These are phyloP conservation scores for Bedellia somnulentella DNA, from an alignment of 2,888 invertebrate species.

Conservation along the genomic window DNA sequence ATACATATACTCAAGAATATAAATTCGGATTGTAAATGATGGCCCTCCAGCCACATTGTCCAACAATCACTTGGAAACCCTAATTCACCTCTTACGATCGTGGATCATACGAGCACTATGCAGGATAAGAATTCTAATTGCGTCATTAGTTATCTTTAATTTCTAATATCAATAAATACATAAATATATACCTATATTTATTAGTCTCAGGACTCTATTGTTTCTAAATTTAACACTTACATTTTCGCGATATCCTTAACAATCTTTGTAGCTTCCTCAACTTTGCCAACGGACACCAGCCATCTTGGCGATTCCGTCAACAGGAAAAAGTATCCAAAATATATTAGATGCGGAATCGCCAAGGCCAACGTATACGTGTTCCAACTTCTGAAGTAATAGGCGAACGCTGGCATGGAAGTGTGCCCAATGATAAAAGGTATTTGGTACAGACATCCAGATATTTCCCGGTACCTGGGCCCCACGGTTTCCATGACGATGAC, in stretches of 20 bases:
- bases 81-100: too few species aligned
- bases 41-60: too few species aligned
- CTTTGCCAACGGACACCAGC: constrained; percentile 71
- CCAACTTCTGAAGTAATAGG: constrained; percentile 69
- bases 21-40: too few species aligned
- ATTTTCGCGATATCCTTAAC: constrained; percentile 67
- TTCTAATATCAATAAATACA: too few species aligned
- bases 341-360: constrained; percentile 61
- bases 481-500: constrained; percentile 69
- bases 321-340: constrained; percentile 70
- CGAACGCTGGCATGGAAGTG: constrained; percentile 63
- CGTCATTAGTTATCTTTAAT: too few species aligned
- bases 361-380: constrained; percentile 63
- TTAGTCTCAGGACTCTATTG: too few species aligned
- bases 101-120: too few species aligned
- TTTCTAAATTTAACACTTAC: constrained; percentile 24
- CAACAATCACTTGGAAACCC: too few species aligned
- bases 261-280: constrained; percentile 64
- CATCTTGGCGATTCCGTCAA: constrained; percentile 80
- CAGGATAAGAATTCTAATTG: too few species aligned
- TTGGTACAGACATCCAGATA: constrained; percentile 65
- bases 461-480: constrained; percentile 24
- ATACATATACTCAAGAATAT: too few species aligned
- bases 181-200: too few species aligned
- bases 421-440: constrained; percentile 71